Evolutionary conservation across 1,140 invertebrate species (phyloP).

Genomic region (Musca domestica): DNA sequence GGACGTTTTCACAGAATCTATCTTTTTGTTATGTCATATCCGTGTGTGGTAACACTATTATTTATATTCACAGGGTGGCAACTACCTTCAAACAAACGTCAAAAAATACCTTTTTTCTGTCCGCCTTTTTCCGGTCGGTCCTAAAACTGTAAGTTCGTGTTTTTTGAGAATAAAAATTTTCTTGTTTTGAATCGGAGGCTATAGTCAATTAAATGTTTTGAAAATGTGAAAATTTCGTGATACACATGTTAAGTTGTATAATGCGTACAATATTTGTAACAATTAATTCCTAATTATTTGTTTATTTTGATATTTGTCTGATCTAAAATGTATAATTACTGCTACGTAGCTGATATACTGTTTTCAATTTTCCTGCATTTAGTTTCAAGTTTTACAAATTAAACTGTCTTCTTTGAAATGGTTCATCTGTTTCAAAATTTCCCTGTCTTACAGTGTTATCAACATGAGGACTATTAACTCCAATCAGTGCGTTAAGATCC

Average conservation of each 20-base stretch:
- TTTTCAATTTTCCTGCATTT: no score
- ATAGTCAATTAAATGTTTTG: constrained; percentile 7
- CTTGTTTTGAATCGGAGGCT: constrained; percentile 34
- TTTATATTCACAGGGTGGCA: no score
- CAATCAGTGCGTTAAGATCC: constrained; percentile 92
- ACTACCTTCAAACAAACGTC: constrained; percentile 27
- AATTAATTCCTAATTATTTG: no score
- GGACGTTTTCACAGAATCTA: no score
- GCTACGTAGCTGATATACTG: background rate
- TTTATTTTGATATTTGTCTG: background rate
- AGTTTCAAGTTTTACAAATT: no score
- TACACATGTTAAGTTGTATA: background rate
- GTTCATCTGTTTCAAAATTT: no score
- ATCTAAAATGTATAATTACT: background rate
- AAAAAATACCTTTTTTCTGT: constrained; percentile 40
- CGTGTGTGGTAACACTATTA: no score
- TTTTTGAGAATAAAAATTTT: constrained; percentile 32
- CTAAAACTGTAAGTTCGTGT: constrained; percentile 41
- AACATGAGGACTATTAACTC: constrained; percentile 92
- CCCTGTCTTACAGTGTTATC: constrained; percentile 30
- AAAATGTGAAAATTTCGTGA: background rate
- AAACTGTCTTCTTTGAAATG: no score
- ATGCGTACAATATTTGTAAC: background rate
- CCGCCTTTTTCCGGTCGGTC: constrained; percentile 47
- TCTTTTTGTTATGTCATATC: no score